Base-by-base conservation (phyloP, 2,888 invertebrate species). In the Abrostola tripartita region DNA sequence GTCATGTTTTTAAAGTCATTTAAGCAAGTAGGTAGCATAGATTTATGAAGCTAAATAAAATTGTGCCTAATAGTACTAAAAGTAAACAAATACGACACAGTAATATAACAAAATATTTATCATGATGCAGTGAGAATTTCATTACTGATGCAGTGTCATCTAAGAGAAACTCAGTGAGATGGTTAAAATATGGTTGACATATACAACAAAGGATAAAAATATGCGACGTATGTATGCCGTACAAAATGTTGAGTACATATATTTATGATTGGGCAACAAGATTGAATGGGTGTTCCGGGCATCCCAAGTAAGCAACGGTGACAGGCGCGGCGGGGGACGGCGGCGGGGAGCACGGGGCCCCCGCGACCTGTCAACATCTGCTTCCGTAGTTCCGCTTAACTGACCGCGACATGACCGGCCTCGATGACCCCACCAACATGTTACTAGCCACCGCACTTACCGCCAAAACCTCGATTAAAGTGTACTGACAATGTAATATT, bases 331-430 rank as follows among this genome's bases (percentile, higher is more conserved):
- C 72, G 74, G 74, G 79, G 73, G 70, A 55, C 53, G 77, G 79
- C 75, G 72, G 61, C 64, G 71, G 76, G 65, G 55, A 74, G 75
- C 74, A 65, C 74, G 72, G 57, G 70, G 63, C 65, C 61, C 68
- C 77, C 74, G 68, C 74, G 72, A 71, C 77, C 83, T 88, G 90
- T 90, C 91, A 88, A 89, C 90, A 88, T 90, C 87, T 90, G 90
- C 85, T 89, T 90, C 90, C 90, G 85, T 74, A 85, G 82, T 88
- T 87, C 87, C 88, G 85, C 81, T 82, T 85, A 85, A 87, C 88
- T 87, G 88, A 88, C 90, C 88, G 83, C 85, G 84, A 87, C 88
- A 79, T 79, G 77, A 81, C 78, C 75, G 73, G 66, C 74, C 76
- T 77, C 83, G 69, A 81, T 85, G 82, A 82, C 82, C 82, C 75